A percentile compares a stretch with the other conserved stretches of the same genome.
Evolutionary conservation across 2,113 vertebrate species (phyloP).

Genomic region (Uropsilus gracilis): DNA sequence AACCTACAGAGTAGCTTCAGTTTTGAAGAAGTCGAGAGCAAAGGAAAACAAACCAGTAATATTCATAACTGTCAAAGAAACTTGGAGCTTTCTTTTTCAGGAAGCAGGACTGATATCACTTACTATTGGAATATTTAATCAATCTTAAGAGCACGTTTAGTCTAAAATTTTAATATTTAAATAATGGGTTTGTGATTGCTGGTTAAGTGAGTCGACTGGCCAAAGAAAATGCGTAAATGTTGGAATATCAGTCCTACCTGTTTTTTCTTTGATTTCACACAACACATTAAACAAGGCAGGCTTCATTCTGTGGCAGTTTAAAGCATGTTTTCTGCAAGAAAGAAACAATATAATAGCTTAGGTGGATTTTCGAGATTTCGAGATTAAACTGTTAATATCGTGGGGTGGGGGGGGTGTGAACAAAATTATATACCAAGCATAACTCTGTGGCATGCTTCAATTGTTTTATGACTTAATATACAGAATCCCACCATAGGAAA

Average conservation of each 20-base stretch:
- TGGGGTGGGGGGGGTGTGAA: not conserved
- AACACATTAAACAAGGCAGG: conserved; percentile 99
- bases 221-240: conserved; percentile 63
- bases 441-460: conserved; percentile 59
- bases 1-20: not conserved
- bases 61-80: conserved; percentile 13
- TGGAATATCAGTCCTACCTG: conserved; percentile 89
- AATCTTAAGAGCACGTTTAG: conserved; percentile 55
- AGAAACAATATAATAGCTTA: conserved; percentile 75
- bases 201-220: not conserved
- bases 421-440: conserved; percentile 47
- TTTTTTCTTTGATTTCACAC: conserved; percentile 99
- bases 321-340: conserved; percentile 96
- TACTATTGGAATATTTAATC: not conserved
- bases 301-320: conserved; percentile 99
- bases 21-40: not conserved
- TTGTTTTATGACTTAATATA: conserved; percentile 61
- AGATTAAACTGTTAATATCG: not conserved
- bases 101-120: not conserved
- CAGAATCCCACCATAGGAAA: conserved; percentile 60
- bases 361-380: conserved; percentile 76
- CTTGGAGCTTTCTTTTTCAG: conserved; percentile 15
- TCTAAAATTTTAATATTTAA: conserved; percentile 71
- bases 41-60: not conserved
- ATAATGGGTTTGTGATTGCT: not conserved